Conservation (phyloP, 2,888 invertebrate genomes). For the Hemicrepidius hirtus region DNA sequence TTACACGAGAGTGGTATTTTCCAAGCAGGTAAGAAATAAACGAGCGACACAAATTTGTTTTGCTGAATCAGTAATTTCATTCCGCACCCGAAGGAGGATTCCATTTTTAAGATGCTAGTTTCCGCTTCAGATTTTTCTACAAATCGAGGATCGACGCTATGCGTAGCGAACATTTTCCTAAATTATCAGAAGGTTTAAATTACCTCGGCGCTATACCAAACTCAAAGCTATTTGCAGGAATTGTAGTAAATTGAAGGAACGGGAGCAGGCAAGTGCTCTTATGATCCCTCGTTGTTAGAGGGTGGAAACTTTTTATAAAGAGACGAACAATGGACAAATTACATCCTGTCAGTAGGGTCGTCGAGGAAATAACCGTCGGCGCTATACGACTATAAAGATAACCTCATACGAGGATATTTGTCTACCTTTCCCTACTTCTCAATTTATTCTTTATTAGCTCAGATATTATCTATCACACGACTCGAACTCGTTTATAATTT, state of each 20-base stretch:
- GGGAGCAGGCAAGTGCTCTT: conserved; percentile 17
- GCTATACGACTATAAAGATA: conserved; percentile 7
- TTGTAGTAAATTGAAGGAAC: conserved; percentile 25
- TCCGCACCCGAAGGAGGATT: too few species aligned
- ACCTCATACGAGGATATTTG: background rate
- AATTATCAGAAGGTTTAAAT: conserved; percentile 10
- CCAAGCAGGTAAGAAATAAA: too few species aligned
- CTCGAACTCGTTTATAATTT: too few species aligned
- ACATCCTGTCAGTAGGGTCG: conserved; percentile 24
- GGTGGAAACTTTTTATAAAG: conserved; percentile 23
- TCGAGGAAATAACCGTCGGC: conserved; percentile 18
- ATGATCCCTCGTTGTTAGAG: conserved; percentile 18
- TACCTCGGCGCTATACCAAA: background rate
- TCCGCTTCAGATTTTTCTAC: background rate
- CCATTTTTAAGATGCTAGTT: too few species aligned
- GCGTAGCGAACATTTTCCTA: conserved; percentile 4
- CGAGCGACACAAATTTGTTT: too few species aligned
- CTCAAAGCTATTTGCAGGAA: conserved; percentile 20
- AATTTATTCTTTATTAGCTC: too few species aligned
- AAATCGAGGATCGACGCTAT: background rate
- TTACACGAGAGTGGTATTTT: too few species aligned
- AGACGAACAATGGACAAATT: conserved; percentile 27
- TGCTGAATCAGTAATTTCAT: too few species aligned
- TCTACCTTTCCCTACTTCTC: too few species aligned
- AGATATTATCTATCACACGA: too few species aligned